Percentiles rank a stretch among this genome's conserved stretches.
phyloP scores from a whole-genome alignment of 2,797 vertebrate genomes.

The Limnodromus scolopaceus region DNA sequence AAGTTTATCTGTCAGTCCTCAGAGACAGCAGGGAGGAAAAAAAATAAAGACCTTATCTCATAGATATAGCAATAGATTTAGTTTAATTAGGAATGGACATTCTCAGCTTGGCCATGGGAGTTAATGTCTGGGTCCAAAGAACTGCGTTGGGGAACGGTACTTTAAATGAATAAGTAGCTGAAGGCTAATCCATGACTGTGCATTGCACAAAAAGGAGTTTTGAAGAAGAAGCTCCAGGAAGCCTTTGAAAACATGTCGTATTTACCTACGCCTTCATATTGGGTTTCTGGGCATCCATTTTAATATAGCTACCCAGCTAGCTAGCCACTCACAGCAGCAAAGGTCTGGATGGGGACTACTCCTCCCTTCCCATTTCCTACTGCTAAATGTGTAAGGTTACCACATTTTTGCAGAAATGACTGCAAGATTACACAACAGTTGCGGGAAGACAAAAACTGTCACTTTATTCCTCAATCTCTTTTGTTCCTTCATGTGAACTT shows the following conservation, averaged over 20 bases:
- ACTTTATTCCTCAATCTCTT: neutral
- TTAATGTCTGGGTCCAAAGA: neutral
- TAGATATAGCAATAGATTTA: neutral
- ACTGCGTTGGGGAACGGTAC: accelerated
- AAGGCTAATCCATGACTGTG: neutral
- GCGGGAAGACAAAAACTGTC: neutral
- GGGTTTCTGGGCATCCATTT: neutral
- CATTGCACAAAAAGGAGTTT: neutral
- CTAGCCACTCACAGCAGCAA: neutral
- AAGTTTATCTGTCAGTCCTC: neutral
- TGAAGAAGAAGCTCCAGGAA: neutral
- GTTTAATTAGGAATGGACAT: neutral
- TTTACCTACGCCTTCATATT: neutral
- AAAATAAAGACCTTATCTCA: neutral
- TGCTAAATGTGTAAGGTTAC: neutral
- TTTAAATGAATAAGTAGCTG: neutral
- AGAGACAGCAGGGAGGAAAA: neutral
- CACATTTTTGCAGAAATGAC: neutral
- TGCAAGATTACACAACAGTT: neutral
- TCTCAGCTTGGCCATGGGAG: neutral
- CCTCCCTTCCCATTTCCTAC: neutral
- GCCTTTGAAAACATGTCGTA: neutral
- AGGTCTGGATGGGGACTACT: neutral
- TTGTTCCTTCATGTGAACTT: neutral
- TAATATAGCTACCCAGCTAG: neutral